Conservation (phyloP, 2,888 invertebrate species). For the Scaptomyza flava region DNA sequence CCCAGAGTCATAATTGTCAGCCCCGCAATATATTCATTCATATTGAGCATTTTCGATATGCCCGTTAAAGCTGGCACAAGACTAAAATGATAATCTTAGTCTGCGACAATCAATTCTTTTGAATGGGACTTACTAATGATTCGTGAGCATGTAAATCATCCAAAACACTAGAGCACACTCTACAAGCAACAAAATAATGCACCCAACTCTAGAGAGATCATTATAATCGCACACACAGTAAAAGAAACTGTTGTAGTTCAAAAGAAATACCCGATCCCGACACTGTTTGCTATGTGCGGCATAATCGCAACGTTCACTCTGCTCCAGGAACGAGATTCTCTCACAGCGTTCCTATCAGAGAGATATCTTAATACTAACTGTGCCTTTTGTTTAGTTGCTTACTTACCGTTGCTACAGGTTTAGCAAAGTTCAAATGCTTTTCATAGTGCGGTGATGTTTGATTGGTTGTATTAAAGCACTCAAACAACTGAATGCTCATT, state of each 20-base stretch:
- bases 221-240: slow-evolving; percentile 36
- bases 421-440: slow-evolving; percentile 41
- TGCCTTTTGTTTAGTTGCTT: too few species aligned
- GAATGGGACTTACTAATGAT: slow-evolving; percentile 34
- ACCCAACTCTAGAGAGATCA: slow-evolving; percentile 3
- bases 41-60: slow-evolving; percentile 84
- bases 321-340: slow-evolving; percentile 19
- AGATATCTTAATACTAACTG: neutral
- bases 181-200: slow-evolving; percentile 11
- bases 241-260: slow-evolving; percentile 38
- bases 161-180: slow-evolving; percentile 30
- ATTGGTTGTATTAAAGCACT: slow-evolving; percentile 49
- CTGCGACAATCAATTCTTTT: too few species aligned
- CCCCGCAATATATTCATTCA: slow-evolving; percentile 87
- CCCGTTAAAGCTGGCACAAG: slow-evolving; percentile 86
- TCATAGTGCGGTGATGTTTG: slow-evolving; percentile 35
- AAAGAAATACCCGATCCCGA: slow-evolving; percentile 3
- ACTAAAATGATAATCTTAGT: slow-evolving; percentile 71
- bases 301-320: slow-evolving; percentile 29
- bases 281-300: slow-evolving; percentile 17
- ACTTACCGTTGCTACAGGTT: slow-evolving; percentile 26
- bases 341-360: slow-evolving; percentile 31
- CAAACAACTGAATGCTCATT: slow-evolving; percentile 34
- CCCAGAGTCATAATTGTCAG: slow-evolving; percentile 90
- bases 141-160: slow-evolving; percentile 25